Evolutionary conservation across 2,888 invertebrate species (phyloP).

Genomic region (Leptopilina myrica): DNA sequence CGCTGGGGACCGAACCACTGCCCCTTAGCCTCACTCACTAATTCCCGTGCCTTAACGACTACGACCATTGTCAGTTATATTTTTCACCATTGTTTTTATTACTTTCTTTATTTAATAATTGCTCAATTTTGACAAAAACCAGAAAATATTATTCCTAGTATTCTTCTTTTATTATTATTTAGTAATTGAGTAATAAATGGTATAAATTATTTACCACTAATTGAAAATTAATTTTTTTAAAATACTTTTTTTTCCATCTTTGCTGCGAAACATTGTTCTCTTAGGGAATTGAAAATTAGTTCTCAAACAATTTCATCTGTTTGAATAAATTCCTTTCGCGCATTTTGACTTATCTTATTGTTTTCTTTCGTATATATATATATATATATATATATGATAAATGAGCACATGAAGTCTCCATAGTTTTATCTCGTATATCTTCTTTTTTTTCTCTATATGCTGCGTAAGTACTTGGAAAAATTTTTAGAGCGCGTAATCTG

Average conservation of each 20-base stretch:
- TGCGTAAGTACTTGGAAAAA: conserved; percentile 27
- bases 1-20: too few species aligned
- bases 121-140: too few species aligned
- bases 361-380: not conserved
- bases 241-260: not conserved
- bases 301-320: not conserved
- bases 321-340: not conserved
- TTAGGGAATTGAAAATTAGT: not conserved
- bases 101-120: too few species aligned
- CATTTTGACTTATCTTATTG: conserved; percentile 10
- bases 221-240: too few species aligned
- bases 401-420: not conserved
- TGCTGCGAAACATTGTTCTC: not conserved
- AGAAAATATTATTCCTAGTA: too few species aligned
- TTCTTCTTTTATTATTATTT: too few species aligned
- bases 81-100: too few species aligned
- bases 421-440: not conserved
- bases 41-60: too few species aligned
- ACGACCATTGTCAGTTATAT: too few species aligned
- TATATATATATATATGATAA: not conserved
- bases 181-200: too few species aligned
- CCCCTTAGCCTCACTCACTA: too few species aligned
- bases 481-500: conserved; percentile 32
- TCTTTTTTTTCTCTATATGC: not conserved
- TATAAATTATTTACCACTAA: too few species aligned